Conservation (phyloP, 2,888 invertebrate genomes). For the Mimumesa dahlbomi region DNA sequence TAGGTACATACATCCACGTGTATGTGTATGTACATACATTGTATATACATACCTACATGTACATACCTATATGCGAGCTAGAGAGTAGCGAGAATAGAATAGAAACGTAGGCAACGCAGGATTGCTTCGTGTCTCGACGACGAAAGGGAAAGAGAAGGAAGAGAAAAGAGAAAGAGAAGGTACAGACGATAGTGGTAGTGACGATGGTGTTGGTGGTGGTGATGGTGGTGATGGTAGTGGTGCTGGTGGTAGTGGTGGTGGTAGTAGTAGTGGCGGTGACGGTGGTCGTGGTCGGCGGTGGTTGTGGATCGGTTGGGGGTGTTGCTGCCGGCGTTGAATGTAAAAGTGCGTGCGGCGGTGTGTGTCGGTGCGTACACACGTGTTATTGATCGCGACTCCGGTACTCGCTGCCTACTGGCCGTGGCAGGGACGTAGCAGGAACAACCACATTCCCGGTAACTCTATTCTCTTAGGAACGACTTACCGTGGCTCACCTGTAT, state of each 20-base stretch:
- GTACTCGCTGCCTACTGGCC: conserved; percentile 31
- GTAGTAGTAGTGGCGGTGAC: conserved; percentile 18
- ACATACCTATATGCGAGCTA: no score
- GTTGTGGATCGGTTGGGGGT: conserved; percentile 53
- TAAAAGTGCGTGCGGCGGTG: conserved; percentile 68
- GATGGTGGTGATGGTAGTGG: conserved; percentile 10
- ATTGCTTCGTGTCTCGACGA: conserved; percentile 48
- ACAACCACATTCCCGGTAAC: conserved; percentile 75
- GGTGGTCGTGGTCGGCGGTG: conserved; percentile 40
- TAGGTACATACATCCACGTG: background rate
- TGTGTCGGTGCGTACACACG: conserved; percentile 78
- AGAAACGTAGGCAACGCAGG: conserved; percentile 34
- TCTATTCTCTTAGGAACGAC: conserved; percentile 67
- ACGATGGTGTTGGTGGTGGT: no score
- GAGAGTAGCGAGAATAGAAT: no score
- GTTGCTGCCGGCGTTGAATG: conserved; percentile 51
- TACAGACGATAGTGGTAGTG: background rate
- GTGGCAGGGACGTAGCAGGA: conserved; percentile 54
- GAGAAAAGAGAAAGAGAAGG: background rate
- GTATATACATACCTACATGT: no score
- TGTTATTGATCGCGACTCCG: conserved; percentile 77
- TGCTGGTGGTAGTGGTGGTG: conserved; percentile 27
- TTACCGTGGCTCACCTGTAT: conserved; percentile 16
- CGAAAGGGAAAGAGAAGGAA: conserved; percentile 17
- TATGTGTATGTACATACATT: conserved; percentile 2